Base-by-base conservation (phyloP, 2,888 invertebrate genomes). In the Dolomedes plantarius region DNA sequence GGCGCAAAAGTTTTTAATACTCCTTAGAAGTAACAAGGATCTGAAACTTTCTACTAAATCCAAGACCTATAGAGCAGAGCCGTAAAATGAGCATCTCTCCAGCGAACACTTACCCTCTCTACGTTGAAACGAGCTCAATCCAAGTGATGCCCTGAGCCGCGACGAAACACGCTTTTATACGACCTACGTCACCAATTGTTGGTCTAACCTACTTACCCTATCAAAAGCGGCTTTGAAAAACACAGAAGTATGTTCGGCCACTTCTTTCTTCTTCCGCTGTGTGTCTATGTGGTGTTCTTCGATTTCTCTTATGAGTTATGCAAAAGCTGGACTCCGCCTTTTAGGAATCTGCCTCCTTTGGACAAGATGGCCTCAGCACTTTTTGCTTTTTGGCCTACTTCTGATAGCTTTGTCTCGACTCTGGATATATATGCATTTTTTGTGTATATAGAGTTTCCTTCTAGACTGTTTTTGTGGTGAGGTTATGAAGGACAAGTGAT, bases 181-280 rank as follows among this genome's bases (percentile, higher is more conserved):
- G 69, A 64, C 56, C 83, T 83, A 83, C 83, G 83, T 83, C 83
- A 83, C 83, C 56, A 62, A 76, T 82, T 82, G 75, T 71, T 75
- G 71, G 71, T 72, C 50, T 76, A 72, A 72, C 77, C 83, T 76
- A 77, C 32, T 72, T 77, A 65, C 65, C 23, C 56, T 56, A 56
- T 56, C 56, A 56, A 56, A 56, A 56, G 56, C 65, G 23, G 65
- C 65, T 65, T 65, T 65, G 65, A 65, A 65, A 65, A 65, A 65
- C 65, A 23, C 56, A 56, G 65, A 65, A 65, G 31, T 65, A 31
- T 65, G 65, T 65, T 65, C 56, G 11, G 23, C 23, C 56, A 56
- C 56, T 56, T 56, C 56, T 56, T 23, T 65, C 65, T 65, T 65
- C 65, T 23, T n/a, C 31, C 31, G 65, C 31, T 16, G 65, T 50